Evolutionary conservation across 2,797 vertebrate species (phyloP), one percentile per base, ranked within the genome.

Genomic region (Distichodus sexfasciatus): DNA sequence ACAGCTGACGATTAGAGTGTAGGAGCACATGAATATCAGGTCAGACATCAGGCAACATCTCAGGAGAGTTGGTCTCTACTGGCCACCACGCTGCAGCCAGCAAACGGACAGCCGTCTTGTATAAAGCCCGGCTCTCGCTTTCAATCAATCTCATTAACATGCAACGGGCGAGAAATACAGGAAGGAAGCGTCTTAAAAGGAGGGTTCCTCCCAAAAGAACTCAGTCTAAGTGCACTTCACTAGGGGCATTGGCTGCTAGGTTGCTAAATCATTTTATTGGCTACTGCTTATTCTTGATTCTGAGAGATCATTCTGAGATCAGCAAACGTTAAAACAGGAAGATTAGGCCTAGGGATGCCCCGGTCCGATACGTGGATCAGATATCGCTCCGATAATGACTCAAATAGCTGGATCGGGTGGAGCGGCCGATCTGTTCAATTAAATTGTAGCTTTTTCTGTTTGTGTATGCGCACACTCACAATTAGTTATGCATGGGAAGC

Each of bases 261-360:
- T n/a, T n/a, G n/a, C n/a, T n/a, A n/a, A n/a, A n/a, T n/a, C n/a
- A n/a, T n/a, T n/a, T n/a, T n/a, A n/a, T n/a, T n/a, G n/a, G n/a
- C n/a, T n/a, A n/a, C n/a, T n/a, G n/a, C n/a, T n/a, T n/a, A n/a
- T n/a, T n/a, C n/a, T n/a, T n/a, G n/a, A n/a, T n/a, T 38, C 38
- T 29, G 4, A 24, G 19, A 9, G 9, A 4, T 38, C 21, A 48
- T 14, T 26, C 24, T 6, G 50, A 28, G 4, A n/a, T 10, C 2
- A 33, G 24, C 43, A 44, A 55, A 36, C 10, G 31, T 51, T 58
- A 17, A 57, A 21, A 5, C 62, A 57, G 48, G 36, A 51, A 58
- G 5, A 28, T 47, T 31, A 14, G 24, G 40, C 12, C 38, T n/a
- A 12, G 31, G 31, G 31, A 35, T 10, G 31, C 10, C 4, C 33